Conservation (phyloP, 2,888 invertebrate genomes). For the Eurytoma californica region DNA sequence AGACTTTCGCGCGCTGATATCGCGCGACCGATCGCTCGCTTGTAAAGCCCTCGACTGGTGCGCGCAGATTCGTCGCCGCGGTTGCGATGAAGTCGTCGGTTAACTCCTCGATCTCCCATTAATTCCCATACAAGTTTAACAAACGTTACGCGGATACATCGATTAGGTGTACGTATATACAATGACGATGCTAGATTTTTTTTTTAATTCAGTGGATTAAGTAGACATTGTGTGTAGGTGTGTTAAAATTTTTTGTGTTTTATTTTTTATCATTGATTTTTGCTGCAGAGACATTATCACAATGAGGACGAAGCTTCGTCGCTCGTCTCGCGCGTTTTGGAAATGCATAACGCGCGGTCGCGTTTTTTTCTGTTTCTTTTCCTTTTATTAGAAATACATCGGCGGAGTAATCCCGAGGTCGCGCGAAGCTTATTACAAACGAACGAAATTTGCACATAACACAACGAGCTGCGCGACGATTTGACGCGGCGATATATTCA, state of each 20-base stretch:
- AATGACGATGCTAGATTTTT: conserved; percentile 67
- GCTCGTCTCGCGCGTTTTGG: conserved; percentile 52
- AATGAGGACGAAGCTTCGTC: conserved; percentile 70
- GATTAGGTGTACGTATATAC: conserved; percentile 69
- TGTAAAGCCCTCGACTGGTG: conserved; percentile 10
- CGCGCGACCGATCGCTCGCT: conserved; percentile 8
- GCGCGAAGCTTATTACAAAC: conserved; percentile 42
- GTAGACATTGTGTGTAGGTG: conserved; percentile 61
- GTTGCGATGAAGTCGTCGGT: conserved; percentile 25
- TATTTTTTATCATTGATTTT: conserved; percentile 61
- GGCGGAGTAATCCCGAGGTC: conserved; percentile 7
- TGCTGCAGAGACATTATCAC: conserved; percentile 73
- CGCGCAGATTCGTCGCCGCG: conserved; percentile 30
- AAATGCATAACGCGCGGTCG: conserved; percentile 16
- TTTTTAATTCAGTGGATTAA: conserved; percentile 71
- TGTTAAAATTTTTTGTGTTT: conserved; percentile 6
- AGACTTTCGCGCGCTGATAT: conserved; percentile 32
- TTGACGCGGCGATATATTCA: conserved; percentile 33
- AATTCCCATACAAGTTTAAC: conserved; percentile 44
- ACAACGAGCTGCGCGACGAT: conserved; percentile 40
- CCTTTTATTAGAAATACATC: conserved; percentile 42
- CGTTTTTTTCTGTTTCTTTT: not conserved
- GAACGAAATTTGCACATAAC: conserved; percentile 53
- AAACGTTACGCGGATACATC: conserved; percentile 71
- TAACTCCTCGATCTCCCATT: not conserved